These are phyloP conservation scores for Melinopterus prodromus DNA, from an alignment of 2,888 invertebrate genomes.

Conservation along the genomic window DNA sequence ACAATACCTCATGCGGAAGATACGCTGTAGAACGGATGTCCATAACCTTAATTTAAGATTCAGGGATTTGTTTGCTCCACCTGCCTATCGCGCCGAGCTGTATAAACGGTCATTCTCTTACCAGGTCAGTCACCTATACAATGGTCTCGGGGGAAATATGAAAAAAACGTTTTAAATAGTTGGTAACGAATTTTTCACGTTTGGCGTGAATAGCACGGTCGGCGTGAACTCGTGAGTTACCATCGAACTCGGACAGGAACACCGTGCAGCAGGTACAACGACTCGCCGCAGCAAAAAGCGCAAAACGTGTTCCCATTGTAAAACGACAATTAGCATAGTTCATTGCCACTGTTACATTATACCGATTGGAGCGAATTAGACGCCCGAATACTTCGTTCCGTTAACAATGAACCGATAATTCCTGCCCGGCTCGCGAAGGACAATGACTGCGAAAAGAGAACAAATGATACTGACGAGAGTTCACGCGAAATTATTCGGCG, in stretches of 20 bases:
- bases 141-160: no score
- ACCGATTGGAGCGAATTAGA: conserved; percentile 4
- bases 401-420: conserved; percentile 4
- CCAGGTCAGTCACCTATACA: no score
- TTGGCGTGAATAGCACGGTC: neutral
- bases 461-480: neutral
- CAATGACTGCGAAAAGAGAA: neutral
- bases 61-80: no score
- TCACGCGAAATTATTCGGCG: neutral
- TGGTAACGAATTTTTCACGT: neutral
- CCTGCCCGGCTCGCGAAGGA: neutral
- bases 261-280: neutral
- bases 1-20: no score
- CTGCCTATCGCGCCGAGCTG: no score
- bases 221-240: neutral
- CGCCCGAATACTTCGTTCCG: conserved; percentile 4
- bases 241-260: neutral
- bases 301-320: neutral
- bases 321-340: neutral
- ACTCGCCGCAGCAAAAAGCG: neutral
- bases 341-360: conserved; percentile 4
- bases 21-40: no score
- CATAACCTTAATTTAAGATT: no score
- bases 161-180: no score
- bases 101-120: no score